phyloP scores from a whole-genome alignment of 2,888 invertebrate genomes.

The Drosophila suboccidentalis region DNA sequence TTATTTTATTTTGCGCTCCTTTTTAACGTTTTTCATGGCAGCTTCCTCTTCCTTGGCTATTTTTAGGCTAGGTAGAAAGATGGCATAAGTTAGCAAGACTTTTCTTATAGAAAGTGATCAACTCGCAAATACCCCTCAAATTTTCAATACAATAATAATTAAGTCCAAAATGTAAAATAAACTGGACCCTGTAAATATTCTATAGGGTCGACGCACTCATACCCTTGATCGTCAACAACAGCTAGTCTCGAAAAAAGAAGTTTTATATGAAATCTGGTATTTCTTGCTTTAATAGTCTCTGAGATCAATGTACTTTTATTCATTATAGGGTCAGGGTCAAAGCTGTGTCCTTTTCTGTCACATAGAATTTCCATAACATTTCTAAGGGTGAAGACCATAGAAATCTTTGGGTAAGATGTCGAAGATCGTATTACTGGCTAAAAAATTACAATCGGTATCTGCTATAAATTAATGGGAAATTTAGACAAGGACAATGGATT shows the following conservation, averaged over 20 bases:
- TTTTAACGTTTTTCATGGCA: slow-evolving; percentile 23
- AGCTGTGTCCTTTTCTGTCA: neutral
- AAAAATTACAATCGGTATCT: no score
- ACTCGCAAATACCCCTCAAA: neutral
- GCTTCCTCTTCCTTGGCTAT: slow-evolving; percentile 42
- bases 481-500: neutral
- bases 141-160: neutral
- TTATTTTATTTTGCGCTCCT: slow-evolving; percentile 30
- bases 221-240: neutral
- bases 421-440: neutral
- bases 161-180: neutral
- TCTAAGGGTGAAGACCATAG: neutral
- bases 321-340: neutral
- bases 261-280: neutral
- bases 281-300: neutral
- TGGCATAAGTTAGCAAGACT: slow-evolving; percentile 5
- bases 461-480: no score
- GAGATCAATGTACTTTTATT: slow-evolving; percentile 10
- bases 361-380: neutral
- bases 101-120: neutral
- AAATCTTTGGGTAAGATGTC: slow-evolving; percentile 3
- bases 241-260: neutral
- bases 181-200: neutral
- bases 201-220: neutral
- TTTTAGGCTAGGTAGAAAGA: slow-evolving; percentile 53